Base-by-base conservation (phyloP, 2,113 vertebrate species). In the Acanthisitta chloris region DNA sequence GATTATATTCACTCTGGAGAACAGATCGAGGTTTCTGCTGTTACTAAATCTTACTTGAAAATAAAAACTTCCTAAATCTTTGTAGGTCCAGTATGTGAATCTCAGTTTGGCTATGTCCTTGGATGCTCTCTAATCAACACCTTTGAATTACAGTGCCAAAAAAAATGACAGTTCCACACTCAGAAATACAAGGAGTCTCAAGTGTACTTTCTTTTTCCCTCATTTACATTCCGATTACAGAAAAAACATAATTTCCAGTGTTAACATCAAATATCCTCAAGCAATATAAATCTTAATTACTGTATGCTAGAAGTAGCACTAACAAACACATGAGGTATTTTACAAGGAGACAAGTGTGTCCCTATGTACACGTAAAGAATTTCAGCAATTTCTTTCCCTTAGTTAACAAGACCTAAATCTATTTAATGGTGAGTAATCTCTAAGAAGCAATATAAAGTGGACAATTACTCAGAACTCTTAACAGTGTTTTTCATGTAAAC, bases 221-320 rank as follows among this genome's bases (percentile, higher is more conserved):
- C 52, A 34, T 85, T 84, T 78, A 57, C 40, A 85, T 79, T 84
- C 49, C 89, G 45, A 71, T 92, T 96, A 85, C 20, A 86, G 64
- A 78, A 62, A 62, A 95, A 90, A 28, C 38, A 23, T 88, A 58
- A 57, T 86, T 95, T 96, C 70, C 45, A 79, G 31, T 4, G 6
- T 88, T 95, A 94, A 82, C 36, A 88, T 92, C 81, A 96, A 95
- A 96, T 80, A 92, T 88, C 78, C 81, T 81, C 42, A 45, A 96
- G 80, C 81, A 76, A 64, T 80, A 86, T 95, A 89, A 97, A 90
- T 95, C 95, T 97, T 97, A 96, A 97, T 96, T 96, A 95, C 81
- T 78, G 72, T 82, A 26, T 64, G 71, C 65, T 82, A 19, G 66
- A 85, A 94, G 72, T 54, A 61, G 54, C 23, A 33, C 19, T 85